Evolutionary conservation across 2,113 vertebrate species (phyloP), one percentile per base, ranked within the genome.

Genomic region (Urocolius indicus): DNA sequence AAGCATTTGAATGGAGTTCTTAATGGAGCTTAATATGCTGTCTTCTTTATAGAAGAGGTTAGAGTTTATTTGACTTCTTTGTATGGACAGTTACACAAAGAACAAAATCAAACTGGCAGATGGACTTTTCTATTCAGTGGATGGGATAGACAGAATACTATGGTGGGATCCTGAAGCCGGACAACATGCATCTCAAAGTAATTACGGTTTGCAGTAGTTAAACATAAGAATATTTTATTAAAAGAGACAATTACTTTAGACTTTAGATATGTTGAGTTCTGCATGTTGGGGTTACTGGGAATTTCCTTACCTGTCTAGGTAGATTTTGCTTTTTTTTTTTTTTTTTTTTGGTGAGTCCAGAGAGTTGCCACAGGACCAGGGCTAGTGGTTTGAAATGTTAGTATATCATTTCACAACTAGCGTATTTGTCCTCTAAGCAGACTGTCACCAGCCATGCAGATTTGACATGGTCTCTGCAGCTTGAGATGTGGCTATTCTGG

Each of bases 81-180:
- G 43, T 51, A 48, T 23, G 30, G 43, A 46, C n/a, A 41, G 17
- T 58, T 58, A 27, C 2, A 51, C 26, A 61, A 10, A 20, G 55
- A 58, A 38, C 38, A 54, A 77, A 46, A 52, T 3, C 17, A 75
- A 26, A 10, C 19, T 32, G 61, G 27, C 22, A 59, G 61, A 57
- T 49, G 16, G 27, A 17, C 51, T 66, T 94, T 86, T 85, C 57
- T 48, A 1, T 61, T 88, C 41, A 68, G 23, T 21, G 36, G 14
- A 45, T 0, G 0, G 22, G 15, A 48, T 54, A 51, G 41, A 54
- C 11, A 65, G 62, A 68, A 57, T n/a, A 52, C 10, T 6, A 20
- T 1, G 6, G 11, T 24, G 80, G 36, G 62, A 65, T 87, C 32
- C 7, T 66, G 75, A 80, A 76, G 27, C 63, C 68, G 52, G 22